phyloP scores from a whole-genome alignment of 2,113 vertebrate species.

The Amphilophus citrinellus region DNA sequence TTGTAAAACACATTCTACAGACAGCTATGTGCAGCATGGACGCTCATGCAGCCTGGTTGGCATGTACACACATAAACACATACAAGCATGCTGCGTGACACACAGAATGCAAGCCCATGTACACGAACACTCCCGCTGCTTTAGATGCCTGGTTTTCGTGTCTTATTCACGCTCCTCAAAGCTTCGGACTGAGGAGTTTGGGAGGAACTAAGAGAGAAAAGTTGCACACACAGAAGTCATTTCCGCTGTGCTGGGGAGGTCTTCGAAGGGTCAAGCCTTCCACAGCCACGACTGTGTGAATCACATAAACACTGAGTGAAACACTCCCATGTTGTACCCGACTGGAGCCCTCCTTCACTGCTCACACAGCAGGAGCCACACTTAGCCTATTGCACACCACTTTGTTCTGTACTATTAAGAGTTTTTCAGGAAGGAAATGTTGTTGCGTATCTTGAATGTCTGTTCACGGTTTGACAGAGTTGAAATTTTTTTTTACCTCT shows the following conservation, averaged over 20 bases:
- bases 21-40: background rate
- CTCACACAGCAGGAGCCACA: constrained; percentile 17
- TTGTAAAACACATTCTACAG: constrained; percentile 13
- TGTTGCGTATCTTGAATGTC: background rate
- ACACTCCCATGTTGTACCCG: constrained; percentile 29
- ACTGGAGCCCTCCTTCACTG: background rate
- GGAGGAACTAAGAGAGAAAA: constrained; percentile 4
- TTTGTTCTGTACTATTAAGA: background rate
- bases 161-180: constrained; percentile 36
- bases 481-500: background rate
- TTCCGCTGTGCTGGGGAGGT: constrained; percentile 68
- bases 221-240: constrained; percentile 52
- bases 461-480: background rate
- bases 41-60: background rate
- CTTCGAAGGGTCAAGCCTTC: constrained; percentile 63
- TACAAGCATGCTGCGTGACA: background rate
- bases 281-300: constrained; percentile 56
- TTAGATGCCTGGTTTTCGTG: background rate
- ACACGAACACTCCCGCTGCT: background rate
- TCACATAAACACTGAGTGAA: constrained; percentile 66
- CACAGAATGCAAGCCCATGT: background rate
- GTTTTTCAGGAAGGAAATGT: background rate
- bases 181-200: background rate
- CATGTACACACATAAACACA: background rate
- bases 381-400: background rate